A percentile compares a stretch with the other conserved stretches of the same genome.
phyloP scores from a whole-genome alignment of 2,797 vertebrate genomes.

The Octomys mimax region DNA sequence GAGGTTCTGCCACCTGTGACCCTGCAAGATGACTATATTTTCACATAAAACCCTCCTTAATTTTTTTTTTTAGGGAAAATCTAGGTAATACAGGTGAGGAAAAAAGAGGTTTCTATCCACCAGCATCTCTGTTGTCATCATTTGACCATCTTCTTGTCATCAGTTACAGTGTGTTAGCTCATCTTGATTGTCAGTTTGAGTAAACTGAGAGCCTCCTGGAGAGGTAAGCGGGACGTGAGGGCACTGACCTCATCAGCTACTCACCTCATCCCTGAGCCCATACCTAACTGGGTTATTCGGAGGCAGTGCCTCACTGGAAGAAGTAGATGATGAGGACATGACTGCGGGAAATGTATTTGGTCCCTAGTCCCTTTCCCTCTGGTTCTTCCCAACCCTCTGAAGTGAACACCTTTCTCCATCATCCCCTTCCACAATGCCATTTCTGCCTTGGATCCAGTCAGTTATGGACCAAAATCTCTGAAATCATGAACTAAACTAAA shows the following conservation, averaged over 20 bases:
- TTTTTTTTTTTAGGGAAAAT: neutral
- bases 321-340: neutral
- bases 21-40: neutral
- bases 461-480: neutral
- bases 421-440: neutral
- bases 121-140: neutral
- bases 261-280: neutral
- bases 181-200: neutral
- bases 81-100: neutral
- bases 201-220: neutral
- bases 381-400: neutral
- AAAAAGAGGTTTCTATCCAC: neutral
- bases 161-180: neutral
- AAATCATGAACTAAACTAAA: neutral
- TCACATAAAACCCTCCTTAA: constrained; percentile 7
- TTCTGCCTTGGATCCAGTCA: neutral
- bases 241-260: neutral
- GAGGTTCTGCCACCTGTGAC: neutral
- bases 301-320: neutral
- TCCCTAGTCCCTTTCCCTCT: neutral
- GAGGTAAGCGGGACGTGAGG: neutral
- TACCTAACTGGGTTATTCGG: neutral
- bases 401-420: neutral
- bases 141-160: neutral
- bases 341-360: neutral